Percentiles rank a stretch among this genome's conserved stretches.
phyloP scores from a whole-genome alignment of 2,888 invertebrate genomes.

The Ommatoiulus sabulosus region DNA sequence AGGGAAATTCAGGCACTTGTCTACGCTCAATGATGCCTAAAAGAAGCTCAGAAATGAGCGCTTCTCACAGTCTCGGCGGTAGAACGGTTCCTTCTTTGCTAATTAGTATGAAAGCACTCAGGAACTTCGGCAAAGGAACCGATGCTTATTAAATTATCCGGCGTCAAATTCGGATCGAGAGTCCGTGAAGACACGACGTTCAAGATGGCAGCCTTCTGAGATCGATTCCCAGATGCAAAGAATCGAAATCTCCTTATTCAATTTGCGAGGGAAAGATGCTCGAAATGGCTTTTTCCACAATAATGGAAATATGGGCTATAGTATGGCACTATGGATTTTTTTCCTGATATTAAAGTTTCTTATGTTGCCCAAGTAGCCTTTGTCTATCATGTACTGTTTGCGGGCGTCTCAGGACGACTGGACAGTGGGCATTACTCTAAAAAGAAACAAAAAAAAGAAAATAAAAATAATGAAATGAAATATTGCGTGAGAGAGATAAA shows the following conservation, averaged over 20 bases:
- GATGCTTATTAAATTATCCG: slow-evolving; percentile 24
- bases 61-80: background rate
- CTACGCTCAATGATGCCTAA: background rate
- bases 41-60: background rate
- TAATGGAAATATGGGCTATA: background rate
- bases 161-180: background rate
- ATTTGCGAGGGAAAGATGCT: background rate
- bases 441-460: background rate
- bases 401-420: background rate
- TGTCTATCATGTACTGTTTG: background rate
- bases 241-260: slow-evolving; percentile 8
- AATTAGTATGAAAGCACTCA: slow-evolving; percentile 1
- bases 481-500: no score
- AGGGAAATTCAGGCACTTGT: background rate
- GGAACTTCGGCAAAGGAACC: background rate
- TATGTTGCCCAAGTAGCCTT: background rate
- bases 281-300: background rate
- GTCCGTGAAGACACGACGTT: background rate
- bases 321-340: background rate
- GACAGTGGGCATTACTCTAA: background rate
- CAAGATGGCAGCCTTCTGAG: background rate
- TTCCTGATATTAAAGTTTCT: background rate
- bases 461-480: background rate
- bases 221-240: slow-evolving; percentile 24
- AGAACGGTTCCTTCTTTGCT: background rate